Evolutionary conservation across 1,140 invertebrate species (phyloP), one percentile per base, ranked within the genome.

Genomic region (Cheumatopsyche charites): DNA sequence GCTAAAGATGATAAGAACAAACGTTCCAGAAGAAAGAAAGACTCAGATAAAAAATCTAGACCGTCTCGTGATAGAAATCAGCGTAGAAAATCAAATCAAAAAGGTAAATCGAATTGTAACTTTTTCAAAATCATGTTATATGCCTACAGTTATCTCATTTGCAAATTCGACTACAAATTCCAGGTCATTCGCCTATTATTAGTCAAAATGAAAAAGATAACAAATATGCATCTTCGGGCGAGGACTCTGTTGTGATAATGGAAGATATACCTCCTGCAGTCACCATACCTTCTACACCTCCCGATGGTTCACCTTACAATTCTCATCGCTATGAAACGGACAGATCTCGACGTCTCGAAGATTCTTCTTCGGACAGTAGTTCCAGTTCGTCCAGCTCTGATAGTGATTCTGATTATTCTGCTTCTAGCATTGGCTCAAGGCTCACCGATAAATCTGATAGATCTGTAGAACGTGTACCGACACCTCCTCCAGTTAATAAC

Each of bases 361-460:
- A 45, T 29, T 79, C 52, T 78, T 82, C 15, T 75, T 78, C 13
- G 62, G 79, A 1, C 80, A 83, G 73, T 82, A 83, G 26, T 52
- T 83, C 3, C 80, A 82, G 25, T 81, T 82, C 66, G 19, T 67
- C 70, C 69, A 80, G 80, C 42, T 82, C 82, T 12, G 80, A 81
- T 67, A 81, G 80, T 0, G 81, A 80, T 63, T 80, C 79, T 0
- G 78, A 78, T 21, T 80, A 77, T 67, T 80, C 77, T 61, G 80
- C 77, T 71, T 81, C 80, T 0, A 78, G 77, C 1, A 77, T 72
- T 73, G 78, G 77, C 11, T 82, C 80, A 6, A 72, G 73, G 36
- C 36, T 52, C n/a, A 79, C 79, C 0, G 80, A 81, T 73, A 80
- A 78, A 25, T 80, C 79, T 0, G 79, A 80, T 73, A 79, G 77